Conservation (phyloP, 2,113 vertebrate genomes). For the Oriolus oriolus region DNA sequence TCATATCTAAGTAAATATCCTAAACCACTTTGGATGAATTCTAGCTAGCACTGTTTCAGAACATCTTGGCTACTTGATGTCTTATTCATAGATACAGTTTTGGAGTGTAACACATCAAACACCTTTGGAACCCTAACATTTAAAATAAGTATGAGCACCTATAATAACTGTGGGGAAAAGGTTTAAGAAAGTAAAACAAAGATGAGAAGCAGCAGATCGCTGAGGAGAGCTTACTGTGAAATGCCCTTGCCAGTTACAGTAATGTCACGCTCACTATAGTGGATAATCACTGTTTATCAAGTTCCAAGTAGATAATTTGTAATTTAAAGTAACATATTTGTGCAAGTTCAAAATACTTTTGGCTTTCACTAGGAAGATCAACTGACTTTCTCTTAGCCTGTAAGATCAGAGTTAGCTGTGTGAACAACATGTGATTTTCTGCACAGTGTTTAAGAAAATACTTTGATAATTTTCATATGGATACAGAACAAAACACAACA, state of each 20-base stretch:
- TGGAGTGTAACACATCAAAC: background rate
- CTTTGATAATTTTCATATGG: constrained; percentile 20
- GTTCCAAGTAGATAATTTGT: background rate
- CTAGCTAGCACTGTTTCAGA: background rate
- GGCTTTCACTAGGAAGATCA: background rate
- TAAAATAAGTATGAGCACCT: background rate
- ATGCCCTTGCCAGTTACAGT: background rate
- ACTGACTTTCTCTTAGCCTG: background rate
- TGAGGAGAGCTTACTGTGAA: background rate
- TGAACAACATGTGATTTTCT: background rate
- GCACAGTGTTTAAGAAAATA: background rate
- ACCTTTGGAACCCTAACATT: background rate
- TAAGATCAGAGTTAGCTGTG: background rate
- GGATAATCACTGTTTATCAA: background rate
- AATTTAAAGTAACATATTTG: background rate
- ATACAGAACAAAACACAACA: constrained; percentile 61
- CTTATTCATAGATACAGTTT: background rate
- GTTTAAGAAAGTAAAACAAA: background rate
- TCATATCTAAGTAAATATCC: background rate
- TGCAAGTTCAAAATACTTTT: background rate
- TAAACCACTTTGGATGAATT: background rate
- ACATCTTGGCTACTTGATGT: background rate
- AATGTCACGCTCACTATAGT: background rate
- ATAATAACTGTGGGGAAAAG: background rate
- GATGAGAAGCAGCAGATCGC: background rate